Evolutionary conservation across 1,140 invertebrate species (phyloP).

Genomic region (Cydia splendana): DNA sequence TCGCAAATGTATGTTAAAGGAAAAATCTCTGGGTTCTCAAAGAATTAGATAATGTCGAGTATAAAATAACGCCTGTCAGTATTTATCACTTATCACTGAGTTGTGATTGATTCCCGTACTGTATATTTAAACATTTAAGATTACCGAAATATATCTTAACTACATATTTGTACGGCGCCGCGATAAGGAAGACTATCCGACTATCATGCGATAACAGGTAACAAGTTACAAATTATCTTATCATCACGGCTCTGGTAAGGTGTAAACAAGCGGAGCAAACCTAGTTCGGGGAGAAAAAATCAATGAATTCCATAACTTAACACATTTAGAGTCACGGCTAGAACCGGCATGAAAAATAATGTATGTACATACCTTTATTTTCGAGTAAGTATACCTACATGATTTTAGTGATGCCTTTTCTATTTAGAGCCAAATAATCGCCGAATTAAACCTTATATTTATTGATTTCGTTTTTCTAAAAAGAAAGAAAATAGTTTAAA

Average conservation of each 20-base stretch:
- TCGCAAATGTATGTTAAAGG: neutral
- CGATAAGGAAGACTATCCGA: slow-evolving; percentile 53
- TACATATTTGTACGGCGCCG: slow-evolving; percentile 44
- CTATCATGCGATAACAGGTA: slow-evolving; percentile 51
- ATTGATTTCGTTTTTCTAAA: neutral
- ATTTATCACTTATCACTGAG: slow-evolving; percentile 45
- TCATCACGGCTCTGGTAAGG: slow-evolving; percentile 51
- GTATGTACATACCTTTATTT: neutral
- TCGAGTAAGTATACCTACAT: no score
- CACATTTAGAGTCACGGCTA: neutral
- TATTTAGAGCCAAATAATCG: neutral
- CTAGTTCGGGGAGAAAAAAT: slow-evolving; percentile 37
- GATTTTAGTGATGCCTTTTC: neutral
- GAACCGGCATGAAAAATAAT: neutral
- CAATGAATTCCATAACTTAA: slow-evolving; percentile 5
- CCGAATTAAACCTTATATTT: neutral
- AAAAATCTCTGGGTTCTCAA: neutral
- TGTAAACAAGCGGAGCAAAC: slow-evolving; percentile 59
- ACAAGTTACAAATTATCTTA: slow-evolving; percentile 63
- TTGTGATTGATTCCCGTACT: slow-evolving; percentile 54
- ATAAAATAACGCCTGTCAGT: slow-evolving; percentile 41
- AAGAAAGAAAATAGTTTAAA: neutral
- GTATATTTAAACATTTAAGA: slow-evolving; percentile 41
- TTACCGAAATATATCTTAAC: slow-evolving; percentile 47
- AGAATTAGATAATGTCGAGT: slow-evolving; percentile 21